phyloP scores from a whole-genome alignment of 2,888 invertebrate species.

The Sussaba pulchella region DNA sequence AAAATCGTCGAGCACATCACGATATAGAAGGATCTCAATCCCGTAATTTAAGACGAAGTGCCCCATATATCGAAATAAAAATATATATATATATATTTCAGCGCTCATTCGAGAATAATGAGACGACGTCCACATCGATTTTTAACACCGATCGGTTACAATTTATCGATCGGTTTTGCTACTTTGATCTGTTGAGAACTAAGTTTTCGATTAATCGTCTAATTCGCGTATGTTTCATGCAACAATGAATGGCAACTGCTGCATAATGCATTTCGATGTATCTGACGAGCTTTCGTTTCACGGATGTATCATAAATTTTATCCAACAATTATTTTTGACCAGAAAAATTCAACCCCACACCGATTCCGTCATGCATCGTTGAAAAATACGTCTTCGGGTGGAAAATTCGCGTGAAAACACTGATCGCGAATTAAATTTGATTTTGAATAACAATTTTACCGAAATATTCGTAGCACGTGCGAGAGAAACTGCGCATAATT shows the following conservation, averaged over 20 bases:
- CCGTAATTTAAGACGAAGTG: too few species aligned
- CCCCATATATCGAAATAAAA: too few species aligned
- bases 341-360: slow-evolving; percentile 4
- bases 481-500: slow-evolving; percentile 51
- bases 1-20: too few species aligned
- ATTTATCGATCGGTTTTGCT: slow-evolving; percentile 51
- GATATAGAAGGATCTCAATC: too few species aligned
- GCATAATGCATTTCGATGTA: slow-evolving; percentile 11
- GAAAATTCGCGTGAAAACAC: slow-evolving; percentile 38
- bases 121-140: slow-evolving; percentile 53
- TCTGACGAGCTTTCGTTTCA: slow-evolving; percentile 10
- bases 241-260: slow-evolving; percentile 15
- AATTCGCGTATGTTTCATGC: too few species aligned
- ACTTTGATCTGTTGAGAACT: too few species aligned
- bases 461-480: slow-evolving; percentile 43
- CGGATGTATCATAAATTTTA: background rate
- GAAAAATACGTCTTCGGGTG: slow-evolving; percentile 9
- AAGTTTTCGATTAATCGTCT: too few species aligned
- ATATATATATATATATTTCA: too few species aligned
- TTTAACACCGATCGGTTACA: slow-evolving; percentile 44
- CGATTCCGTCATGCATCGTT: slow-evolving; percentile 1
- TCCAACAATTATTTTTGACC: slow-evolving; percentile 9
- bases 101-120: slow-evolving; percentile 56
- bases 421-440: slow-evolving; percentile 45
- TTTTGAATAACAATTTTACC: background rate